phyloP scores from a whole-genome alignment of 2,888 invertebrate species.

The Melangyna quadrimaculata region DNA sequence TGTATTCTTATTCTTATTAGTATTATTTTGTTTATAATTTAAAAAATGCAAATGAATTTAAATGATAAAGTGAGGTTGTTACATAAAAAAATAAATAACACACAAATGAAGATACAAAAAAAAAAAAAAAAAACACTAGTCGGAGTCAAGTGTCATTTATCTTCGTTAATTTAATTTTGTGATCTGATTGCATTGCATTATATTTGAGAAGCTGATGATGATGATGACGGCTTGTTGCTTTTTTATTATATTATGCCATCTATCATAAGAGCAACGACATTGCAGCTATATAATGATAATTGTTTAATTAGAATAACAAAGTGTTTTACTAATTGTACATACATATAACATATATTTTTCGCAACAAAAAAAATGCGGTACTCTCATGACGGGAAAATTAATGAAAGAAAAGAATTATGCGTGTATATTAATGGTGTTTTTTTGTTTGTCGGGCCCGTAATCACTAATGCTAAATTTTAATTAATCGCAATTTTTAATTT shows the following conservation, averaged over 20 bases:
- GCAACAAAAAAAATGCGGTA: neutral
- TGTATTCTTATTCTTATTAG: neutral
- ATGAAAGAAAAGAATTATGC: neutral
- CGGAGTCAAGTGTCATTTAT: conserved; percentile 8
- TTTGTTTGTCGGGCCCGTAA: neutral
- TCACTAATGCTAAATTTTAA: conserved; percentile 1
- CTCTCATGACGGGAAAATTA: neutral
- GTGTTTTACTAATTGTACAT: conserved; percentile 45
- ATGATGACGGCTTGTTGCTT: neutral
- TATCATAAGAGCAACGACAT: conserved; percentile 44
- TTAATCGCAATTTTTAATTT: conserved; percentile 9
- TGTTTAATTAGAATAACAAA: conserved; percentile 55
- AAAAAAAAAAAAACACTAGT: neutral
- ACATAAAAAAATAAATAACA: conserved; percentile 2
- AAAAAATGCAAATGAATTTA: conserved; percentile 18
- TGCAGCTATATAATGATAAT: conserved; percentile 47
- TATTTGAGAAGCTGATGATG: neutral
- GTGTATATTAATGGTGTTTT: neutral
- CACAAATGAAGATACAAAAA: neutral
- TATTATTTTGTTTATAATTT: neutral
- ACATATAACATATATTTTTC: conserved; percentile 11
- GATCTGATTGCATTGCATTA: conserved; percentile 16
- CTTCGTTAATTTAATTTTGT: conserved; percentile 25
- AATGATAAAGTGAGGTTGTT: neutral
- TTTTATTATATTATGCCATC: neutral